Evolutionary conservation across 2,113 vertebrate species (phyloP).

Genomic region (Zeus faber): DNA sequence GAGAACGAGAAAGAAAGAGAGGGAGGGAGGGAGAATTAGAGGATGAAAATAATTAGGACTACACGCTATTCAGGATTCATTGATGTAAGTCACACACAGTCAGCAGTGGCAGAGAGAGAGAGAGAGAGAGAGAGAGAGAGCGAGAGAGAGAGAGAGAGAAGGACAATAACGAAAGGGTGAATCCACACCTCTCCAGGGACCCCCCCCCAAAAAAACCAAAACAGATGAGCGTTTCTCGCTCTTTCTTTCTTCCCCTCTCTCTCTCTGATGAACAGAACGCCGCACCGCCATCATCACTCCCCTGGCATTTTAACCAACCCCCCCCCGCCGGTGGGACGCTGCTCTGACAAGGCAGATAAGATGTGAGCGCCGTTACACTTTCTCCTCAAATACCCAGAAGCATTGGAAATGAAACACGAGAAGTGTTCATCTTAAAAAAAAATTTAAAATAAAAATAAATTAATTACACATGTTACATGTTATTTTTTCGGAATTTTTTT

Average conservation of each 20-base stretch:
- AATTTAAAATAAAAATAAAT: too few relatives aligned
- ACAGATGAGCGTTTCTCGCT: slow-evolving; percentile 30
- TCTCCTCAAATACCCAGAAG: slow-evolving; percentile 30
- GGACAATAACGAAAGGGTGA: slow-evolving; percentile 52
- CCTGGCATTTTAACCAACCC: slow-evolving; percentile 6
- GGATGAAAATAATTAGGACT: neutral
- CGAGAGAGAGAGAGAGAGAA: slow-evolving; percentile 19
- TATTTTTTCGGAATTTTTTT: too few relatives aligned
- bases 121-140: slow-evolving; percentile 21
- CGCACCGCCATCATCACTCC: slow-evolving; percentile 9
- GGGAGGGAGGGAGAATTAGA: neutral
- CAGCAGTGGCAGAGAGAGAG: slow-evolving; percentile 44
- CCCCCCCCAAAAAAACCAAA: too few relatives aligned
- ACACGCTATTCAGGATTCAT: slow-evolving; percentile 38
- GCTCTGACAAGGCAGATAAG: slow-evolving; percentile 37
- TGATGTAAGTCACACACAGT: slow-evolving; percentile 55
- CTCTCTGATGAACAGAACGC: slow-evolving; percentile 16
- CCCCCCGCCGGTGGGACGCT: slow-evolving; percentile 12
- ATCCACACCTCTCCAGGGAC: slow-evolving; percentile 46
- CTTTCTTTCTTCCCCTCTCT: slow-evolving; percentile 3
- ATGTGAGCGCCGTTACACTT: slow-evolving; percentile 34
- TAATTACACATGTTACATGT: too few relatives aligned
- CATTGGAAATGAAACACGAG: too few relatives aligned
- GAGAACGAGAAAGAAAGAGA: slow-evolving; percentile 15
- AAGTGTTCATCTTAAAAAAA: too few relatives aligned